Evolutionary conservation across 1,140 invertebrate species (phyloP).

Genomic region (Leptestheria dahalacensis): DNA sequence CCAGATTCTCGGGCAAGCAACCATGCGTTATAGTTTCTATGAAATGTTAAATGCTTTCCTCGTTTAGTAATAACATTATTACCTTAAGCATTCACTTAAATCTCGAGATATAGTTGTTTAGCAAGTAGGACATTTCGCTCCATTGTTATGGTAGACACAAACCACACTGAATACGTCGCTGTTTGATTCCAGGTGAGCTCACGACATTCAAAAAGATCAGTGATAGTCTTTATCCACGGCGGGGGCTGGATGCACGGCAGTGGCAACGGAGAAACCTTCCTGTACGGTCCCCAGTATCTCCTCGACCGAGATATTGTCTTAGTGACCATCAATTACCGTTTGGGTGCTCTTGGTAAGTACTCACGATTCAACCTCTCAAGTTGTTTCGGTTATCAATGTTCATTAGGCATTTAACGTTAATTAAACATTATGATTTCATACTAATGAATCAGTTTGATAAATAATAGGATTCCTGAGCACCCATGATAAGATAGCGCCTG

Average conservation of each 20-base stretch:
- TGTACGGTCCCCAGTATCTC: no score
- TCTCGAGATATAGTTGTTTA: no score
- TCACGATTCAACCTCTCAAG: no score
- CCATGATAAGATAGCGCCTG: constrained; percentile 22
- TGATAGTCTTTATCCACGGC: constrained; percentile 19
- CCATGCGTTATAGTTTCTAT: not conserved
- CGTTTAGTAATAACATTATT: no score
- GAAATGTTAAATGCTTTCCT: no score
- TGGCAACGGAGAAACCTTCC: constrained; percentile 27
- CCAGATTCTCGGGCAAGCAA: constrained; percentile 47
- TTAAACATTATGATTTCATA: no score
- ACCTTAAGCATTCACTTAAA: no score
- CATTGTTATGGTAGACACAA: no score
- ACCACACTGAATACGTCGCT: no score
- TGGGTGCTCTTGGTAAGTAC: constrained; percentile 28
- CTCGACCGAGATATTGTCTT: constrained; percentile 27
- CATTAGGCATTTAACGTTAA: no score
- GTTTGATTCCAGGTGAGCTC: not conserved
- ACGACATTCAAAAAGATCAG: constrained; percentile 9
- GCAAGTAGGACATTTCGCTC: no score
- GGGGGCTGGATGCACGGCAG: constrained; percentile 14
- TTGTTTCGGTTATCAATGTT: no score
- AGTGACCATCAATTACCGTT: constrained; percentile 27
- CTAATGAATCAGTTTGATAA: not conserved
- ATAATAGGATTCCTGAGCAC: constrained; percentile 21